Evolutionary conservation across 2,113 vertebrate species (phyloP), one percentile per base, ranked within the genome.

Genomic region (Corythaixoides concolor): DNA sequence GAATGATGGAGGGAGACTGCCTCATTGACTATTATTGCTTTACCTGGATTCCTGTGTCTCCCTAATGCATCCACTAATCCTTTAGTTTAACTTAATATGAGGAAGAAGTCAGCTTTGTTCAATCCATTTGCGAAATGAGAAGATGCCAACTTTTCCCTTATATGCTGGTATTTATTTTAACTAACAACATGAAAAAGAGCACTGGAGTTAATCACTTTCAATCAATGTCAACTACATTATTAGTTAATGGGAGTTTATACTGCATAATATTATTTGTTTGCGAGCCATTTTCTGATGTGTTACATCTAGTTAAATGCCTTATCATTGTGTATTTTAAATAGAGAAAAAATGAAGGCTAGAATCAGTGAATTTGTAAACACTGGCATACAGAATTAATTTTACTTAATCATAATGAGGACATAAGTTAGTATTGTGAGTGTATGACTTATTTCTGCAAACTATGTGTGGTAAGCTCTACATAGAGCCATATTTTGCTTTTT

Each of bases 141-240:
- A 97, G 94, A 98, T 85, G 96, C 95, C 97, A 97, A 96, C 91
- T 97, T 98, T 95, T 89, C 85, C 81, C 77, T 92, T 91, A 90
- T 82, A 94, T 96, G 86, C 95, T 92, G 97, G 95, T 98, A 98
- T 98, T 98, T 98, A 98, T 98, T 98, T 98, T 98, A 98, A 97
- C 97, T 97, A 98, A 97, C 94, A 96, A 98, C 97, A 96, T 91
- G 95, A 98, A 89, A 98, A 98, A 97, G 97, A 97, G 96, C 97
- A 96, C 94, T 97, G 89, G 97, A 97, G 94, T 98, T 98, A 98
- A 98, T 98, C 97, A 98, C 94, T 97, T 97, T 98, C 98, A 98
- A 97, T 98, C 98, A 98, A 97, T 98, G 98, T 98, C 98, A 98
- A 95, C 84, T 89, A 97, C 95, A 97, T 98, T 98, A 97, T 98